Evolutionary conservation across 2,797 vertebrate genomes (phyloP).

Genomic region (Apogon talboti): DNA sequence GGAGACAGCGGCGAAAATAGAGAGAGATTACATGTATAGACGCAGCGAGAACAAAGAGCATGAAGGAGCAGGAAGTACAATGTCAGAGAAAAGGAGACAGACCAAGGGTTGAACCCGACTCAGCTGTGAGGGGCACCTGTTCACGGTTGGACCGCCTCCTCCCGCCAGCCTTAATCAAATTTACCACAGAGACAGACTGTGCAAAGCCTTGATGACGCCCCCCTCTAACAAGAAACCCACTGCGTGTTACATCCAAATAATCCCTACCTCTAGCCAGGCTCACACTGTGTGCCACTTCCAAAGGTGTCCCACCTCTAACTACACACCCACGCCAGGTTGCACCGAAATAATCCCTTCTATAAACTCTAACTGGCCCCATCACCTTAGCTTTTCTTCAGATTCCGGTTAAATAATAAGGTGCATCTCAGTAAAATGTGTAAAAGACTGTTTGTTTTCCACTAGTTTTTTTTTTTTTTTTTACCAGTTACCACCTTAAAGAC

Average conservation of each 20-base stretch:
- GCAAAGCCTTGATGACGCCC: conserved; percentile 53
- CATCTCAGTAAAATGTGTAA: too few relatives aligned
- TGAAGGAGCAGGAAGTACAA: conserved; percentile 47
- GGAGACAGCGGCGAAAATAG: conserved; percentile 52
- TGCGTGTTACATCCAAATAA: conserved; percentile 79
- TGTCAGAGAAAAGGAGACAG: conserved; percentile 53
- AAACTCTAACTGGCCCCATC: conserved; percentile 48
- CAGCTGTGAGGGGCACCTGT: conserved; percentile 86
- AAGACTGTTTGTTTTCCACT: too few relatives aligned
- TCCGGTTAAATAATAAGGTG: background rate
- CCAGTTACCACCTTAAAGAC: too few relatives aligned
- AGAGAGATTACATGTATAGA: conserved; percentile 62
- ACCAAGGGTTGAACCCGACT: conserved; percentile 68
- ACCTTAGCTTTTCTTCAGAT: conserved; percentile 12
- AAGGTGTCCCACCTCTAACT: conserved; percentile 68
- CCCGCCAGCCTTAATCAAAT: conserved; percentile 84
- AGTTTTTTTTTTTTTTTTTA: too few relatives aligned
- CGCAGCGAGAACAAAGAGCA: conserved; percentile 66
- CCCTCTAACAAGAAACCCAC: conserved; percentile 78
- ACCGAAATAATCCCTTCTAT: conserved; percentile 49
- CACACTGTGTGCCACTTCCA: conserved; percentile 58
- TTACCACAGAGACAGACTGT: conserved; percentile 80
- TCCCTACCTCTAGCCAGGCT: conserved; percentile 69
- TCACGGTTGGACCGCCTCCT: conserved; percentile 77
- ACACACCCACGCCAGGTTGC: conserved; percentile 48